phyloP scores from a whole-genome alignment of 2,113 vertebrate genomes.

The Menidia beryllina region DNA sequence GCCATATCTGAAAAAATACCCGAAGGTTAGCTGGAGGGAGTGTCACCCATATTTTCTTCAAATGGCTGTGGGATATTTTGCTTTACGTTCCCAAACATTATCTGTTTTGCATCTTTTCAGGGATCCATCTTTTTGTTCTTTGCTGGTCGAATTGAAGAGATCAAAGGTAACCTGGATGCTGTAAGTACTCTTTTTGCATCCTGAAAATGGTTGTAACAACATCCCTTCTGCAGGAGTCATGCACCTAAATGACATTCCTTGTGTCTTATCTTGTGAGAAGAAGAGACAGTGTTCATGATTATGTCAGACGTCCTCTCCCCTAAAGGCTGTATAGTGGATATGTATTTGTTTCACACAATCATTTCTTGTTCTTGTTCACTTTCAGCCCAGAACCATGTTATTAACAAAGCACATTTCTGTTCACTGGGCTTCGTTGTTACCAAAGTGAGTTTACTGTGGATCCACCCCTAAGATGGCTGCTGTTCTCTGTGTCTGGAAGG shows the following conservation, averaged over 20 bases:
- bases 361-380: neutral
- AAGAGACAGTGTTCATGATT: no score
- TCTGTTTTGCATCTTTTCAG: conserved; percentile 75
- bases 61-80: neutral
- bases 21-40: conserved; percentile 81
- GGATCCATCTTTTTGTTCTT: conserved; percentile 99
- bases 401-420: neutral
- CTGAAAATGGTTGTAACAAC: neutral
- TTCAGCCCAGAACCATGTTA: neutral
- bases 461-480: neutral
- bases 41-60: neutral
- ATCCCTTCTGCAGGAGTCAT: no score
- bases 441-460: neutral
- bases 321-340: no score
- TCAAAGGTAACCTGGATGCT: conserved; percentile 94
- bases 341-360: no score
- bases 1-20: conserved; percentile 92
- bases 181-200: conserved; percentile 81
- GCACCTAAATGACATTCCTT: no score
- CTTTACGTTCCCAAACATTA: neutral
- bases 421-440: neutral
- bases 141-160: conserved; percentile 95
- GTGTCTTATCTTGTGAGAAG: no score
- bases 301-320: no score
- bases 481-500: conserved; percentile 78